Evolutionary conservation across 2,113 vertebrate genomes (phyloP).

Genomic region (Jaculus jaculus): DNA sequence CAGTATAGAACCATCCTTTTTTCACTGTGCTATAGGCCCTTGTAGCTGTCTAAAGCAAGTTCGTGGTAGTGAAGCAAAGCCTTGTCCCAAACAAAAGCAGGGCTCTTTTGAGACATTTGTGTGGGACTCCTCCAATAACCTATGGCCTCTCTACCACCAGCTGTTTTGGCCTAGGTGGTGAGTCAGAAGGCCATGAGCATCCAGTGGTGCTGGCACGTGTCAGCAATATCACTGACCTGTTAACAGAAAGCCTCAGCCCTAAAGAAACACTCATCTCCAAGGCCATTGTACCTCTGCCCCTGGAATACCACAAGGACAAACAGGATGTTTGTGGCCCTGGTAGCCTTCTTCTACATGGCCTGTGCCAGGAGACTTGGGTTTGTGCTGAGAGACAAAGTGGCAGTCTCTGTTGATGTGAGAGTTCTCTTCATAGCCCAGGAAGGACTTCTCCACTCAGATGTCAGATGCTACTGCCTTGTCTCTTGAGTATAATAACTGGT

Average conservation of each 20-base stretch:
- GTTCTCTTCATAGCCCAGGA: background rate
- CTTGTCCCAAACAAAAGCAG: background rate
- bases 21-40: background rate
- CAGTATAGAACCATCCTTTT: background rate
- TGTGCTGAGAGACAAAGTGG: fast-evolving
- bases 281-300: background rate
- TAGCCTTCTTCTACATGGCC: background rate
- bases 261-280: background rate
- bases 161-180: no score
- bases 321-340: no score
- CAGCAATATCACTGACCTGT: fast-evolving
- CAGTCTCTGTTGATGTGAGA: background rate
- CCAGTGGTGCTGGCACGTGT: background rate
- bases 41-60: background rate
- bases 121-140: background rate
- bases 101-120: background rate
- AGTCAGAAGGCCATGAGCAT: background rate
- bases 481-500: no score
- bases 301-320: background rate
- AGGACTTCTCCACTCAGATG: background rate
- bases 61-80: background rate
- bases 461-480: background rate
- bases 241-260: background rate
- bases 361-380: no score
- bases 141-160: background rate